Evolutionary conservation across 2,888 invertebrate genomes (phyloP).

Genomic region (Brenthis hecate): DNA sequence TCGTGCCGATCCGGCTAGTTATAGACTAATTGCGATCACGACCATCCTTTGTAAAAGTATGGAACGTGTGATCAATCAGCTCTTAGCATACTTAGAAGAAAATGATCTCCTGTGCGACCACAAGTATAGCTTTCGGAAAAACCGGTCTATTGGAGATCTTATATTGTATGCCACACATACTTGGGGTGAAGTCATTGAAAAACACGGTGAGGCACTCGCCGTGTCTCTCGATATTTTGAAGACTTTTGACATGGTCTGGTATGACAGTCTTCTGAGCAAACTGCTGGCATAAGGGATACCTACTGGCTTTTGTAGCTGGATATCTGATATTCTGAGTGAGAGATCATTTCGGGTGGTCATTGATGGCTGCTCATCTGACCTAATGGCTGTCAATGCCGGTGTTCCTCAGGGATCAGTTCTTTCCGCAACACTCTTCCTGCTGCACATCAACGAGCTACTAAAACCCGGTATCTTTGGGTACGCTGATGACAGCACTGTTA

Average conservation of each 20-base stretch:
- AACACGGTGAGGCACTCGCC: slow-evolving; percentile 23
- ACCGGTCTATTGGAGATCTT: slow-evolving; percentile 31
- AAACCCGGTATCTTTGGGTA: background rate
- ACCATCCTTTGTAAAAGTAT: slow-evolving; percentile 23
- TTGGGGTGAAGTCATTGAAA: slow-evolving; percentile 30
- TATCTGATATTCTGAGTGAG: background rate
- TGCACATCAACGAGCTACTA: background rate
- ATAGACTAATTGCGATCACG: slow-evolving; percentile 32
- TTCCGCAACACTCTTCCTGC: background rate
- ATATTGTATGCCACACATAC: slow-evolving; percentile 20
- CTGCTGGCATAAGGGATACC: background rate
- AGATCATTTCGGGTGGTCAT: background rate
- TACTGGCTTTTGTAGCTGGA: background rate
- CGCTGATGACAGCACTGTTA: background rate
- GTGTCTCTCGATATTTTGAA: background rate
- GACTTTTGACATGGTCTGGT: too few relatives aligned
- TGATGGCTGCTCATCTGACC: background rate
- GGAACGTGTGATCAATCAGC: slow-evolving; percentile 32
- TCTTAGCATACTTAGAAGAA: slow-evolving; percentile 31
- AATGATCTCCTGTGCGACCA: slow-evolving; percentile 32
- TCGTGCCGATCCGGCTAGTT: slow-evolving; percentile 21
- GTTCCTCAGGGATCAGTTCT: background rate
- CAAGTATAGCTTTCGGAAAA: background rate
- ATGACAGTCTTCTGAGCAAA: background rate
- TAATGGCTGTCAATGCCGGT: background rate